Conservation (phyloP, 2,113 vertebrate species). For the Periophthalmodon schlosseri region DNA sequence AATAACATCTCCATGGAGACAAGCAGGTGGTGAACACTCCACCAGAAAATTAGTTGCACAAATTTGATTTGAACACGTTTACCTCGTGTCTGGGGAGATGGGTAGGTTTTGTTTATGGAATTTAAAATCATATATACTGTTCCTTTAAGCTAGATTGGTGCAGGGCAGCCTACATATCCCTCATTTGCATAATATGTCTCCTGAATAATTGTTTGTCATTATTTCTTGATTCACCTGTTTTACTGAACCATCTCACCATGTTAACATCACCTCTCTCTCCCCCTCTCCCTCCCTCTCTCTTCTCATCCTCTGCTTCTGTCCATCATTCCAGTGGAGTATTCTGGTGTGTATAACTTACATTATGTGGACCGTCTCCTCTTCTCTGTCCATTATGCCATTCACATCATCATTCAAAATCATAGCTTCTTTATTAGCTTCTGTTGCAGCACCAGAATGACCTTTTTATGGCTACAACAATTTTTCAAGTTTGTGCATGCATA, state of each 20-base stretch:
- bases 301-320: slow-evolving; percentile 88
- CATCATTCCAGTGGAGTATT: slow-evolving; percentile 97
- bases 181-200: neutral
- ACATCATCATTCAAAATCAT: slow-evolving; percentile 30
- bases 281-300: slow-evolving; percentile 49
- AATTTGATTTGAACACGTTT: too few relatives aligned
- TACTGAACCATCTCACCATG: slow-evolving; percentile 41
- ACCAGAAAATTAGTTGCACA: too few relatives aligned
- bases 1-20: too few relatives aligned
- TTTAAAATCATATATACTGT: too few relatives aligned
- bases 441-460: slow-evolving; percentile 9
- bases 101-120: too few relatives aligned
- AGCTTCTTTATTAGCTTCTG: slow-evolving; percentile 30
- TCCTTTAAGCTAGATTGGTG: too few relatives aligned
- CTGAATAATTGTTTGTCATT: neutral
- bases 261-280: slow-evolving; percentile 81
- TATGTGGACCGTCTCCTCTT: slow-evolving; percentile 28
- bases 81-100: too few relatives aligned
- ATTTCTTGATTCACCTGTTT: neutral
- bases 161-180: too few relatives aligned
- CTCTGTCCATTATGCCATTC: slow-evolving; percentile 37
- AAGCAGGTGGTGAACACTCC: too few relatives aligned
- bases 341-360: slow-evolving; percentile 94
- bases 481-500: slow-evolving; percentile 45
- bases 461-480: neutral